Evolutionary conservation across 2,888 invertebrate species (phyloP).

Genomic region (Tillus elongatus): DNA sequence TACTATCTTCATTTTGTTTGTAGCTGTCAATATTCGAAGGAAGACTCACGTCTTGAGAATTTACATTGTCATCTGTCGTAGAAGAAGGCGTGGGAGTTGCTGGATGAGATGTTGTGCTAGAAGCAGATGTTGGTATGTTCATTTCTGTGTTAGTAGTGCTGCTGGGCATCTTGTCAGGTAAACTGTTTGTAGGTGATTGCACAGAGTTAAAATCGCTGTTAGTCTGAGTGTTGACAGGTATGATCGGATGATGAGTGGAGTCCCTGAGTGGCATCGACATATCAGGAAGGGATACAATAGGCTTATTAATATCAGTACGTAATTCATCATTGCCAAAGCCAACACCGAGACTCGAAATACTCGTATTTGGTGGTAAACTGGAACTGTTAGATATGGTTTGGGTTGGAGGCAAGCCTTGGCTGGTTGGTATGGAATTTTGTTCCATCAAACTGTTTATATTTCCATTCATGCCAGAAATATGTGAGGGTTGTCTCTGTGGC

Average conservation of each 20-base stretch:
- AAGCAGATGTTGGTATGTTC: constrained; percentile 27
- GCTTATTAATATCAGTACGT: constrained; percentile 31
- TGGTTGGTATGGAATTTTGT: constrained; percentile 34
- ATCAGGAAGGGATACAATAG: constrained; percentile 26
- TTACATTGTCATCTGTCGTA: constrained; percentile 40
- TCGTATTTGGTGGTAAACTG: constrained; percentile 26
- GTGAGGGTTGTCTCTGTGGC: constrained; percentile 34
- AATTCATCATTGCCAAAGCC: constrained; percentile 35
- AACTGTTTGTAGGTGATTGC: constrained; percentile 36
- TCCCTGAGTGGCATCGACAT: constrained; percentile 26
- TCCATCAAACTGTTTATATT: constrained; percentile 33
- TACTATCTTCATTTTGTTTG: constrained; percentile 34
- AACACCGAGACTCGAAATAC: constrained; percentile 27
- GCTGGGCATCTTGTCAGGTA: constrained; percentile 39
- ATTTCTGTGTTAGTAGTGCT: constrained; percentile 37
- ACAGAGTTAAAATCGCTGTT: constrained; percentile 31
- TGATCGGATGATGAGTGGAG: constrained; percentile 22
- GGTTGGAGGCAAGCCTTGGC: constrained; percentile 34
- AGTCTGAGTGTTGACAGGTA: constrained; percentile 25
- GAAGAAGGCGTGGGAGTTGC: constrained; percentile 39
- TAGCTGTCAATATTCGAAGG: constrained; percentile 35
- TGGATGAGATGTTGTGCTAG: constrained; percentile 37
- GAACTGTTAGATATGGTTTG: constrained; percentile 32
- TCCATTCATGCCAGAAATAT: constrained; percentile 36
- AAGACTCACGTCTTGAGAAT: constrained; percentile 37